Percentiles rank a stretch among this genome's conserved stretches.
These are phyloP conservation scores for Phortica magna DNA, from an alignment of 2,888 invertebrate genomes.

Conservation along the genomic window DNA sequence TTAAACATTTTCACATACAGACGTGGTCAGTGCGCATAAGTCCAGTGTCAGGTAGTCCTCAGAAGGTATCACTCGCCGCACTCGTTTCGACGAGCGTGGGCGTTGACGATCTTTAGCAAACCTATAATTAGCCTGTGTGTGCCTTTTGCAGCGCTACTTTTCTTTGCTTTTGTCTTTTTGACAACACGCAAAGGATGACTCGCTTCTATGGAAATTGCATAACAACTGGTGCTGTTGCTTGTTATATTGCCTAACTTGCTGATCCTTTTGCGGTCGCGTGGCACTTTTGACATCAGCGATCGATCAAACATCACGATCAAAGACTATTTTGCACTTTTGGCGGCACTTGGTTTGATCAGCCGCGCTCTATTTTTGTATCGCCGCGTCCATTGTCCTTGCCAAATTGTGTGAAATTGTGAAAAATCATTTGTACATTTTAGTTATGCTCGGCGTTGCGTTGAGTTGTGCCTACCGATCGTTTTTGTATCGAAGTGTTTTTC, in stretches of 20 bases:
- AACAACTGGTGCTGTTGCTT: constrained; percentile 38
- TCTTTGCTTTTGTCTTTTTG: neutral
- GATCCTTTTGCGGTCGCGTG: constrained; percentile 74
- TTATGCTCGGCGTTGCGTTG: constrained; percentile 71
- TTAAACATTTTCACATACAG: constrained; percentile 57
- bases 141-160: constrained; percentile 22
- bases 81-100: constrained; percentile 47
- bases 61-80: neutral
- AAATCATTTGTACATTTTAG: constrained; percentile 77
- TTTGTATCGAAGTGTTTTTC: constrained; percentile 43
- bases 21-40: constrained; percentile 41
- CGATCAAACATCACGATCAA: constrained; percentile 55
- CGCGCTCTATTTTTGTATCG: constrained; percentile 13
- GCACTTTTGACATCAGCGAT: constrained; percentile 67
- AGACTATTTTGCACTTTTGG: constrained; percentile 7
- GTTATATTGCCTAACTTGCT: constrained; percentile 3
- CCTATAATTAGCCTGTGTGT: constrained; percentile 62
- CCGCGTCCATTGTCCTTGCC: constrained; percentile 44
- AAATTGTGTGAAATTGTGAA: constrained; percentile 66
- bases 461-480: constrained; percentile 50
- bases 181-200: constrained; percentile 30
- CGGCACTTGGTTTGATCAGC: constrained; percentile 24
- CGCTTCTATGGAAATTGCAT: constrained; percentile 64
- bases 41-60: constrained; percentile 10
- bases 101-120: constrained; percentile 72